A percentile compares a stretch with the other conserved stretches of the same genome.
phyloP scores from a whole-genome alignment of 2,113 vertebrate species.

The Epinephelus lanceolatus region DNA sequence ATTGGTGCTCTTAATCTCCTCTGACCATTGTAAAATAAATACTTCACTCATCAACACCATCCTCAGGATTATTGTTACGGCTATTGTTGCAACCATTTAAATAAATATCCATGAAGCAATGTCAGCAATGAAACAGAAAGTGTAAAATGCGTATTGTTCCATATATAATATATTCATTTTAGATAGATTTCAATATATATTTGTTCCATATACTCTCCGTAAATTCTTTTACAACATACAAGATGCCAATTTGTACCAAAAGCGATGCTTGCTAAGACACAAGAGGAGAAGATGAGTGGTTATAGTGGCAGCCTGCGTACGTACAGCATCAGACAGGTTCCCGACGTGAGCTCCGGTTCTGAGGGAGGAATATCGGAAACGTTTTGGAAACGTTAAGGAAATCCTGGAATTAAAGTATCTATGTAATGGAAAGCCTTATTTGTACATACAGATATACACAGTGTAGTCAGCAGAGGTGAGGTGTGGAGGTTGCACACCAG shows the following conservation, averaged over 20 bases:
- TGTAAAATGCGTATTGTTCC: slow-evolving; percentile 82
- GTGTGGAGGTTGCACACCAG: not conserved
- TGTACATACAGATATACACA: slow-evolving; percentile 35
- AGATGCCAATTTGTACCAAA: slow-evolving; percentile 84
- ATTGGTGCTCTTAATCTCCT: slow-evolving; percentile 64
- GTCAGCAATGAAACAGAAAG: slow-evolving; percentile 75
- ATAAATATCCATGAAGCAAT: slow-evolving; percentile 83
- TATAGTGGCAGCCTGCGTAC: slow-evolving; percentile 54
- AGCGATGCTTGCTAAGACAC: slow-evolving; percentile 79
- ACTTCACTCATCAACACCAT: slow-evolving; percentile 53
- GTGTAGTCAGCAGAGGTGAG: not conserved
- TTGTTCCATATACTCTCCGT: slow-evolving; percentile 82
- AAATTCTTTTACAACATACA: slow-evolving; percentile 84
- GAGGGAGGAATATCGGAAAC: slow-evolving; percentile 18
- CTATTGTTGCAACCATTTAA: slow-evolving; percentile 76
- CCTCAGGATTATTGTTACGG: slow-evolving; percentile 27
- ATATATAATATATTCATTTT: slow-evolving; percentile 83
- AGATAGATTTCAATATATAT: slow-evolving; percentile 83
- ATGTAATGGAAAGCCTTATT: not conserved
- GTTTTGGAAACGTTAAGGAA: not conserved
- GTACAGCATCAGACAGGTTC: slow-evolving; percentile 47
- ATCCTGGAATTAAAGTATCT: slow-evolving; percentile 1
- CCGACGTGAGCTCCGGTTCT: slow-evolving; percentile 38
- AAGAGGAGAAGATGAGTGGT: slow-evolving; percentile 64
- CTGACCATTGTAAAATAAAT: slow-evolving; percentile 82